A percentile compares a stretch with the other conserved stretches of the same genome.
Evolutionary conservation across 2,113 vertebrate genomes (phyloP).

Genomic region (Macquaria australasica): DNA sequence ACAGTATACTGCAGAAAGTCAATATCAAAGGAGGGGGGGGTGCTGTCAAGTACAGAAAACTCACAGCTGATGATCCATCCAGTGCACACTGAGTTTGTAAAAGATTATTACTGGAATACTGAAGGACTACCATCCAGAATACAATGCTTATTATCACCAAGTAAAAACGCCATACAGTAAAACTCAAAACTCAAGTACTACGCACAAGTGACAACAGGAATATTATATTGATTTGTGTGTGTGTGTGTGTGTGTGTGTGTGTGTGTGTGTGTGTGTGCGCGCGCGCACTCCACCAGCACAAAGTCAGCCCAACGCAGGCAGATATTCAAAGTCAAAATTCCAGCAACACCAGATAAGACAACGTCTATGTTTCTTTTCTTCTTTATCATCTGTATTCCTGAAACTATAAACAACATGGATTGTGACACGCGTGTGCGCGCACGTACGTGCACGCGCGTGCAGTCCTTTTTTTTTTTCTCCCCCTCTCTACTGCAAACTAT

Average conservation of each 20-base stretch:
- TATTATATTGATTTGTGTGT: not conserved
- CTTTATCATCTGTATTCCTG: slow-evolving; percentile 17
- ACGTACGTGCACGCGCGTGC: not conserved
- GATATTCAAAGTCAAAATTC: slow-evolving; percentile 36
- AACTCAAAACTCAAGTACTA: not conserved
- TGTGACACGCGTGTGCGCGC: slow-evolving; percentile 24
- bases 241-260: not conserved
- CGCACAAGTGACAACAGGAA: slow-evolving; percentile 10
- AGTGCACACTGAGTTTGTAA: slow-evolving; percentile 7
- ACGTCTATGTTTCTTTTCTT: slow-evolving; percentile 4
- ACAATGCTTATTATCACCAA: not conserved
- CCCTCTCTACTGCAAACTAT: slow-evolving; percentile 31
- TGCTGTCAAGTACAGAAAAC: slow-evolving; percentile 25
- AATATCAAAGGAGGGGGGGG: slow-evolving; percentile 21
- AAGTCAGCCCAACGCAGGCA: not conserved
- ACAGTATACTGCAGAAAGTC: slow-evolving; percentile 52
- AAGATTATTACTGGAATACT: slow-evolving; percentile 9
- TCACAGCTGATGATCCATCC: slow-evolving; percentile 23
- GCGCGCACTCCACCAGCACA: not conserved
- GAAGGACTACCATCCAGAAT: not conserved
- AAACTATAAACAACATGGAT: slow-evolving; percentile 36
- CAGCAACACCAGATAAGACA: slow-evolving; percentile 40
- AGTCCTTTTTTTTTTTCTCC: not conserved
- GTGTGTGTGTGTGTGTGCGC: slow-evolving; percentile 4
- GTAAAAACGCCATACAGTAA: not conserved